These are phyloP conservation scores for Acrossocheilus wenchowensis DNA, from an alignment of 2,797 vertebrate species.

Conservation along the genomic window DNA sequence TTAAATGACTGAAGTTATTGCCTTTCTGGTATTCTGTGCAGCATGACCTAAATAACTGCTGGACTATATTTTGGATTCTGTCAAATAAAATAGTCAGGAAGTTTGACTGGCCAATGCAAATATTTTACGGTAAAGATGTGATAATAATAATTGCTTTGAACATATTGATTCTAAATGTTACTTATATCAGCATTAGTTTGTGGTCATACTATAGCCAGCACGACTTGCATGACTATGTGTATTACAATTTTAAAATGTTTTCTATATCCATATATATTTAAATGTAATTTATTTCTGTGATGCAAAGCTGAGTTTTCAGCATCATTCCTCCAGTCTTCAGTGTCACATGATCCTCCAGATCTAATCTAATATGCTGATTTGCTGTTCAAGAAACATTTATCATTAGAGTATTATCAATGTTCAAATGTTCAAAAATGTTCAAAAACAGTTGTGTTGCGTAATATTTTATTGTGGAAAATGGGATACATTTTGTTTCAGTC, in stretches of 20 bases:
- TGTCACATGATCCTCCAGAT: not conserved
- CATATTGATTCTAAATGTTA: not conserved
- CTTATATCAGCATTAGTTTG: not conserved
- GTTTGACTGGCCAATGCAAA: not conserved
- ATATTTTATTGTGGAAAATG: not conserved
- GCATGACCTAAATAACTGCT: not conserved
- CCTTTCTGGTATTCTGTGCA: conserved; percentile 5
- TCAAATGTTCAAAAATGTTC: no score
- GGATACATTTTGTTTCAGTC: not conserved
- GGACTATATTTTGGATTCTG: not conserved
- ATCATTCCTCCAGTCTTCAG: not conserved
- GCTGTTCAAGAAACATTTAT: not conserved
- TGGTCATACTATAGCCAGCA: not conserved
- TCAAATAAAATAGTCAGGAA: not conserved
- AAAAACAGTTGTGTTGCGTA: not conserved
- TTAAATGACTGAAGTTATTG: not conserved
- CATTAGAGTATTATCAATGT: no score
- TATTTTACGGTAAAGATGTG: no score
- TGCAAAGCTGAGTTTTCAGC: not conserved
- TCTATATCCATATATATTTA: no score
- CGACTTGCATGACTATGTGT: no score
- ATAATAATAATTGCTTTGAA: not conserved
- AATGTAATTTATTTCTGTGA: no score
- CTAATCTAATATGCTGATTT: not conserved
- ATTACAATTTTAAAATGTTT: no score